A percentile compares a stretch with the other conserved stretches of the same genome.
Evolutionary conservation across 2,113 vertebrate genomes (phyloP).

Genomic region (Himantopus leucocephalus): DNA sequence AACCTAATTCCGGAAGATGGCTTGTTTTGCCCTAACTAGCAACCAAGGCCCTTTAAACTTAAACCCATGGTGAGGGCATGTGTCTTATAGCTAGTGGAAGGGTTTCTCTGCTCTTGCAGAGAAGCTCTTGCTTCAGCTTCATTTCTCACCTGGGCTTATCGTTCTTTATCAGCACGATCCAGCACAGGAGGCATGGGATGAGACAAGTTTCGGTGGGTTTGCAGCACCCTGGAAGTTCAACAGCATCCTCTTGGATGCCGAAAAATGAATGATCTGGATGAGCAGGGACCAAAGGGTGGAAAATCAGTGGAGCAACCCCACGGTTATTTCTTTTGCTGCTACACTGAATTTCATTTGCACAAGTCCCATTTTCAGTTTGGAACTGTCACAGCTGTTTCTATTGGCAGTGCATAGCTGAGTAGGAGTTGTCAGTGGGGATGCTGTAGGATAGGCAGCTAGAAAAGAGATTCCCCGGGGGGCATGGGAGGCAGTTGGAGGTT

Average conservation of each 20-base stretch:
- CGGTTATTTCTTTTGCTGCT: slow-evolving; percentile 22
- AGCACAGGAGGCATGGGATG: background rate
- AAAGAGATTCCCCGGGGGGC: slow-evolving; percentile 63
- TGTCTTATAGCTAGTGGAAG: background rate
- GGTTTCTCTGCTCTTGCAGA: background rate
- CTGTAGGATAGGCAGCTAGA: slow-evolving; percentile 42
- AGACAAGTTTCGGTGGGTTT: background rate
- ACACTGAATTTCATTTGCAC: slow-evolving; percentile 64
- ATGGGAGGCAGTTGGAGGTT: slow-evolving; percentile 59
- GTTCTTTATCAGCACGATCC: rapidly evolving
- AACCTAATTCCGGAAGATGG: background rate
- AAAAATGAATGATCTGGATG: background rate
- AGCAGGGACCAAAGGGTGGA: background rate
- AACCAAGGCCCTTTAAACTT: background rate
- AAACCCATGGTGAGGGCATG: background rate
- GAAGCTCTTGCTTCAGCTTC: background rate
- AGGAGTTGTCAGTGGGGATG: slow-evolving; percentile 65
- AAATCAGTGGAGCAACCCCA: slow-evolving; percentile 6
- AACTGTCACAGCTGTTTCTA: slow-evolving; percentile 67
- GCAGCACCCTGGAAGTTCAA: background rate
- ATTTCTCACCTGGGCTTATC: background rate
- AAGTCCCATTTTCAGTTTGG: slow-evolving; percentile 58
- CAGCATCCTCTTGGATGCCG: background rate
- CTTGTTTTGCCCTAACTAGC: background rate
- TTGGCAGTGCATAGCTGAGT: slow-evolving; percentile 65